phyloP scores from a whole-genome alignment of 2,797 vertebrate genomes.

The Hydrocynus forskahlii region DNA sequence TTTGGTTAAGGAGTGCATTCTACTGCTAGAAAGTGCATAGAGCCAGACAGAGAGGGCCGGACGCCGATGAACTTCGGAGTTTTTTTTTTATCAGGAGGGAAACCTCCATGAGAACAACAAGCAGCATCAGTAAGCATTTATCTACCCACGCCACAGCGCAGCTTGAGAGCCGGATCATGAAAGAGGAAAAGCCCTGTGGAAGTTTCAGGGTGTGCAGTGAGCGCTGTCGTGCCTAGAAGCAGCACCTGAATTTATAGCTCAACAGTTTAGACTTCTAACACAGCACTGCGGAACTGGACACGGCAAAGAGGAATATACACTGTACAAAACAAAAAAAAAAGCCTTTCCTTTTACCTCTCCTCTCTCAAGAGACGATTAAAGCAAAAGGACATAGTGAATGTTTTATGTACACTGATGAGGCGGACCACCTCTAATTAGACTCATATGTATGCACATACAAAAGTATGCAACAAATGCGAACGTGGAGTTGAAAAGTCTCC shows the following conservation, averaged over 20 bases:
- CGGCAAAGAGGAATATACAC: constrained; percentile 74
- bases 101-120: constrained; percentile 22
- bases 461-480: constrained; percentile 52
- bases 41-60: constrained; percentile 20
- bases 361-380: constrained; percentile 53
- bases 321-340: constrained; percentile 67
- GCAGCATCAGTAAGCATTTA: constrained; percentile 26
- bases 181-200: constrained; percentile 6
- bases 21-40: constrained; percentile 55
- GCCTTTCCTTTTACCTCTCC: constrained; percentile 4
- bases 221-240: constrained; percentile 62
- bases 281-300: constrained; percentile 49
- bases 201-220: constrained; percentile 2
- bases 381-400: constrained; percentile 36
- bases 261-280: constrained; percentile 25
- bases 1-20: constrained; percentile 51
- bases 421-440: constrained; percentile 31
- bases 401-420: constrained; percentile 60
- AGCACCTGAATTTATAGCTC: constrained; percentile 67
- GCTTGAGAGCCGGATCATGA: constrained; percentile 13
- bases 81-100: constrained; percentile 11
- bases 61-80: constrained; percentile 2
- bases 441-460: constrained; percentile 58
- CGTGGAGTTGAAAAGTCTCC: constrained; percentile 21
- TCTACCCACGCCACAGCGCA: constrained; percentile 31